Evolutionary conservation across 2,888 invertebrate genomes (phyloP).

Genomic region (Synanthedon tipuliformis): DNA sequence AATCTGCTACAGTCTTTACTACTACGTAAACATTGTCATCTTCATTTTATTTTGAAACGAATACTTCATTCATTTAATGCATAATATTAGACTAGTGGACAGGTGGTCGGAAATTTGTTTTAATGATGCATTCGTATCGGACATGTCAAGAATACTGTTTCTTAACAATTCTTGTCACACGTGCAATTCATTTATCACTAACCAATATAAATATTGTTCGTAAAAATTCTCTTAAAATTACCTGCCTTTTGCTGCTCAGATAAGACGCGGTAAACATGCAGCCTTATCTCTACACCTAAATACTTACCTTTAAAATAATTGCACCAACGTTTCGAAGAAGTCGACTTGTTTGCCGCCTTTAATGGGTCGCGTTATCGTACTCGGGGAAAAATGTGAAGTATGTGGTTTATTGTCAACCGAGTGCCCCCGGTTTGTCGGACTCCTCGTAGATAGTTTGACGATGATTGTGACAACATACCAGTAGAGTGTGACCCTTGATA

Average conservation of each 20-base stretch:
- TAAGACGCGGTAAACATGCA: slow-evolving; percentile 17
- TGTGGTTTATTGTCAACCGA: slow-evolving; percentile 21
- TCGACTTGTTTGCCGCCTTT: background rate
- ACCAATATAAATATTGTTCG: no score
- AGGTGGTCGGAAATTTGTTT: no score
- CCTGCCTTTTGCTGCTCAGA: slow-evolving; percentile 1
- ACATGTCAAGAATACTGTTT: no score
- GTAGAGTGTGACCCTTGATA: slow-evolving; percentile 17
- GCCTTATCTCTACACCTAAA: slow-evolving; percentile 11
- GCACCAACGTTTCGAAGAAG: background rate
- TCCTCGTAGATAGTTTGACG: slow-evolving; percentile 1
- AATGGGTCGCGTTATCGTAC: slow-evolving; percentile 31
- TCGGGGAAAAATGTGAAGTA: slow-evolving; percentile 38
- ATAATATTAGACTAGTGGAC: no score
- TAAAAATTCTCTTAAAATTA: no score
- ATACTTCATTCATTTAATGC: no score
- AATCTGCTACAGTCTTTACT: no score
- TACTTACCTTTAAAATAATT: background rate
- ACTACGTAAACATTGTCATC: no score
- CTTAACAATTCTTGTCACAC: no score
- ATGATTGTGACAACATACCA: slow-evolving; percentile 7
- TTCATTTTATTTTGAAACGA: no score
- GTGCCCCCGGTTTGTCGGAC: slow-evolving; percentile 12
- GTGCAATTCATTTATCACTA: no score
- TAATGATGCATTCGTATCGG: no score